phyloP scores from a whole-genome alignment of 1,140 invertebrate species.

The Lepidurus arcticus region DNA sequence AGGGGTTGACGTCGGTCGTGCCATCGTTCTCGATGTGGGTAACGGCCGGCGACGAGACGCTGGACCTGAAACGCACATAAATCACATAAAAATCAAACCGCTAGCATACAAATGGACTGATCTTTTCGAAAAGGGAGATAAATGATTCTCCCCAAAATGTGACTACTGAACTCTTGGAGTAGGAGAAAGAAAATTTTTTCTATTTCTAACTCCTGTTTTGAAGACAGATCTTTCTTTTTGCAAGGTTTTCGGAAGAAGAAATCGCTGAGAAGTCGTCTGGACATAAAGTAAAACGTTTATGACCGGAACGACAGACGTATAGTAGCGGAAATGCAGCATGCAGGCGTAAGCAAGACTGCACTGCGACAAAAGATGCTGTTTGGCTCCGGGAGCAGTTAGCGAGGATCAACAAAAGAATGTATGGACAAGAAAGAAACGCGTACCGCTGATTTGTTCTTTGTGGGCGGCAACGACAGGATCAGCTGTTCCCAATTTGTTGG shows the following conservation, averaged over 20 bases:
- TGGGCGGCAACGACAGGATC: background rate
- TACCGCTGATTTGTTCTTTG: background rate
- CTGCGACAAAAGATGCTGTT: background rate
- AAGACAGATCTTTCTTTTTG: background rate
- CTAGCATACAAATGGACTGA: background rate
- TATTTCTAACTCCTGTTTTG: too few relatives aligned
- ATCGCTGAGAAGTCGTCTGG: background rate
- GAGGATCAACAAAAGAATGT: too few relatives aligned
- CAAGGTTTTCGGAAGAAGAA: background rate
- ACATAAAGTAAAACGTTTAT: background rate
- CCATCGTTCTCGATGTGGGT: background rate
- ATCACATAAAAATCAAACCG: background rate
- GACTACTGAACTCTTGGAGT: background rate
- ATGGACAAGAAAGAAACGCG: too few relatives aligned
- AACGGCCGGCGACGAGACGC: background rate
- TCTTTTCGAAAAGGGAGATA: background rate
- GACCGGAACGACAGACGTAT: background rate
- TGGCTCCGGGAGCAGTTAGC: background rate
- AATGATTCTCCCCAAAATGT: background rate
- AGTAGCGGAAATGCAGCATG: background rate
- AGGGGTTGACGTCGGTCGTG: background rate
- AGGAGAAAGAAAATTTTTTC: too few relatives aligned
- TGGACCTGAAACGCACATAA: background rate
- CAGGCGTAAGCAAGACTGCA: background rate
- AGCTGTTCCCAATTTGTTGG: background rate